A percentile compares a stretch with the other conserved stretches of the same genome.
Evolutionary conservation across 2,888 invertebrate genomes (phyloP).

Genomic region (Napeogenes inachia): DNA sequence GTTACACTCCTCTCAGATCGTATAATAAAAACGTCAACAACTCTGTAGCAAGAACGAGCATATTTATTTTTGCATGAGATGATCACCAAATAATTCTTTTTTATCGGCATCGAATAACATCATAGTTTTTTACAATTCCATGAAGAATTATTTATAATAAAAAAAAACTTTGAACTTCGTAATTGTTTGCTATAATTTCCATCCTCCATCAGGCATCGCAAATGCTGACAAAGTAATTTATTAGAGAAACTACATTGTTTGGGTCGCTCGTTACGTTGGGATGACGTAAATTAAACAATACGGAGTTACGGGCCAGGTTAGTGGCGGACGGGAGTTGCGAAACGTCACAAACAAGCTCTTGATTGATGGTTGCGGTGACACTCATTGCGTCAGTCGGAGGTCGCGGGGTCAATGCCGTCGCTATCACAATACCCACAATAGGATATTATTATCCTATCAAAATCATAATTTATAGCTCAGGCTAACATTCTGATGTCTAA

Average conservation of each 20-base stretch:
- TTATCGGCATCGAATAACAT: conserved; percentile 67
- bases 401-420: conserved; percentile 71
- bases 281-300: conserved; percentile 29
- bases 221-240: conserved; percentile 20
- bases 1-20: conserved; percentile 18
- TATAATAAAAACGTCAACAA: conserved; percentile 38
- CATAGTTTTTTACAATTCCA: conserved; percentile 33
- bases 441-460: conserved; percentile 22
- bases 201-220: conserved; percentile 3
- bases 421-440: conserved; percentile 49
- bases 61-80: conserved; percentile 45
- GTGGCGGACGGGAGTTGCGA: conserved; percentile 32
- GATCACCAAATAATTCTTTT: conserved; percentile 14
- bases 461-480: conserved; percentile 9
- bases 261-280: conserved; percentile 16
- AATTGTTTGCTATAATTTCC: neutral
- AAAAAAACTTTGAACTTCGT: conserved; percentile 15
- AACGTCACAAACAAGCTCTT: conserved; percentile 62
- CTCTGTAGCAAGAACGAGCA: conserved; percentile 39
- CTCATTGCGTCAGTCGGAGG: conserved; percentile 60
- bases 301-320: conserved; percentile 33
- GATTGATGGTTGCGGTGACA: conserved; percentile 73
- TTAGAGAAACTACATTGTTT: conserved; percentile 21
- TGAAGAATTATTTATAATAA: too few relatives aligned
- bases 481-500: neutral